A percentile compares a stretch with the other conserved stretches of the same genome.
These are phyloP conservation scores for Agriotes lineatus DNA, from an alignment of 2,888 invertebrate genomes.

Conservation along the genomic window DNA sequence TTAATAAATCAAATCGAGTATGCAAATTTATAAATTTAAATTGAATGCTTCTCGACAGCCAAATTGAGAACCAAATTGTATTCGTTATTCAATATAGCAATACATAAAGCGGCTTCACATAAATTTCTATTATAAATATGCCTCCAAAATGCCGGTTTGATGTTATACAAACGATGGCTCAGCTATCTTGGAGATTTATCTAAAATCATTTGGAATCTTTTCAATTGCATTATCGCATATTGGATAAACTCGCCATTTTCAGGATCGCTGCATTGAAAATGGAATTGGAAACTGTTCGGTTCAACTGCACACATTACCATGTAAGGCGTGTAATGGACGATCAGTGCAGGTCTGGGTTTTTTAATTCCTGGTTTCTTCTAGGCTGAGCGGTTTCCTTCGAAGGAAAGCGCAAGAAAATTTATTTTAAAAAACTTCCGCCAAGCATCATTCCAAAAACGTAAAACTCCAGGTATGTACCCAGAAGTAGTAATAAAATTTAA, in stretches of 20 bases:
- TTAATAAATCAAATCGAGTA: neutral
- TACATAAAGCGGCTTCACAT: neutral
- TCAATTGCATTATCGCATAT: conserved; percentile 50
- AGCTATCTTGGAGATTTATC: conserved; percentile 39
- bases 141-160: conserved; percentile 1
- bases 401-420: too few species aligned
- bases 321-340: conserved; percentile 35
- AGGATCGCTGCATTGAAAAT: conserved; percentile 44
- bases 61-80: neutral
- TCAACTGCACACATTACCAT: conserved; percentile 46
- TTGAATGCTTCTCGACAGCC: neutral
- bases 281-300: conserved; percentile 48
- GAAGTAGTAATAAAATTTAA: conserved; percentile 36
- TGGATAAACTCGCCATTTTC: conserved; percentile 49
- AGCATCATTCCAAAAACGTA: conserved; percentile 8
- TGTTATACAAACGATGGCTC: conserved; percentile 22
- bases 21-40: neutral
- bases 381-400: too few species aligned
- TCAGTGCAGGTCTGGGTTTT: neutral
- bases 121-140: conserved; percentile 26
- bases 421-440: neutral
- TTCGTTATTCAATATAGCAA: neutral
- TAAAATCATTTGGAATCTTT: conserved; percentile 48
- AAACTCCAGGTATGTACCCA: conserved; percentile 18
- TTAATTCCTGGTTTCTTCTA: neutral